These are phyloP conservation scores for Rhizoglyphus robini DNA, from an alignment of 1,140 invertebrate species.

Conservation along the genomic window DNA sequence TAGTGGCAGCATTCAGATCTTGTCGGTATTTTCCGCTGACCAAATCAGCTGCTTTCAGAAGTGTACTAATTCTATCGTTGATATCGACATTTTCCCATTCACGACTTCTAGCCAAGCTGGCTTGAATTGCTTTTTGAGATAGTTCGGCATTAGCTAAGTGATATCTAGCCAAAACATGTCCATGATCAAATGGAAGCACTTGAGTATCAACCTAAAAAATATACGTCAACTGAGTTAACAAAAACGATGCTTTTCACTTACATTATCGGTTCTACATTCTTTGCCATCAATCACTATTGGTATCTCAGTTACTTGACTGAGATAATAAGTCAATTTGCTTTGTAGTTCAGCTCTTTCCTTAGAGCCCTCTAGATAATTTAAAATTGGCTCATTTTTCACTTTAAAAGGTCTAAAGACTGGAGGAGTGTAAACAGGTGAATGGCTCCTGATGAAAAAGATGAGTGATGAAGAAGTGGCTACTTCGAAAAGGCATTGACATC, in stretches of 20 bases:
- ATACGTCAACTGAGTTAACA: background rate
- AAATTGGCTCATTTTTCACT: conserved; percentile 63
- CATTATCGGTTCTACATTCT: conserved; percentile 58
- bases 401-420: conserved; percentile 50
- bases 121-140: conserved; percentile 69
- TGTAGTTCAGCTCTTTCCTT: conserved; percentile 61
- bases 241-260: conserved; percentile 30
- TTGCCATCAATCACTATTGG: conserved; percentile 84
- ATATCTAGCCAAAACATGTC: conserved; percentile 72
- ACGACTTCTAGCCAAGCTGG: conserved; percentile 54
- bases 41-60: conserved; percentile 63
- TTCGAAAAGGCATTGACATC: too few relatives aligned
- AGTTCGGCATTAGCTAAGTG: conserved; percentile 75
- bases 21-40: conserved; percentile 76
- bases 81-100: conserved; percentile 73
- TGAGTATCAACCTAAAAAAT: conserved; percentile 7
- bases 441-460: too few relatives aligned
- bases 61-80: conserved; percentile 48
- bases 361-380: conserved; percentile 66
- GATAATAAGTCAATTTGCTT: conserved; percentile 51
- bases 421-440: background rate
- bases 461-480: too few relatives aligned
- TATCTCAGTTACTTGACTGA: conserved; percentile 56
- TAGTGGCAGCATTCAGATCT: conserved; percentile 85
- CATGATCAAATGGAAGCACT: conserved; percentile 67